These are phyloP conservation scores for Myrmophylax atrothorax DNA, from an alignment of 2,113 vertebrate genomes.

Conservation along the genomic window DNA sequence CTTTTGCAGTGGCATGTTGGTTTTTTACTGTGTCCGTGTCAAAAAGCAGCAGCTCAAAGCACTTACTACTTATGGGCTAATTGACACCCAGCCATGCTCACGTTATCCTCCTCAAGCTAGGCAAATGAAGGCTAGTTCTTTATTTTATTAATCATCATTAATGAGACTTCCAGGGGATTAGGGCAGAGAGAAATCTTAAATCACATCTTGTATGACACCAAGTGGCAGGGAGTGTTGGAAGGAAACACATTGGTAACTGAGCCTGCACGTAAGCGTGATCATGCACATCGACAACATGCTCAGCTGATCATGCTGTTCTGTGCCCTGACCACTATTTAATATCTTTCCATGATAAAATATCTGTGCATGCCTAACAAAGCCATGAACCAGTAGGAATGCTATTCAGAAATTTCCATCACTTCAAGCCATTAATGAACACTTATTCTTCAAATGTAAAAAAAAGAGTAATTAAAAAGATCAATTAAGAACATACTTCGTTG, in stretches of 20 bases:
- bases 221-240: neutral
- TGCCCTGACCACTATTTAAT: rapidly evolving
- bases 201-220: neutral
- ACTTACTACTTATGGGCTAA: neutral
- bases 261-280: neutral
- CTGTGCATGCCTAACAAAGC: neutral
- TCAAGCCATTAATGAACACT: neutral
- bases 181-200: neutral
- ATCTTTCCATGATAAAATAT: neutral
- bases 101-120: neutral
- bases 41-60: neutral
- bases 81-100: neutral
- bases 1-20: neutral
- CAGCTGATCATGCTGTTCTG: neutral
- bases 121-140: neutral
- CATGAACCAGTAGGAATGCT: neutral
- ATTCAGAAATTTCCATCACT: neutral
- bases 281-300: neutral
- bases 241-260: neutral
- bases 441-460: neutral
- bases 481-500: neutral
- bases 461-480: neutral
- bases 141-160: neutral
- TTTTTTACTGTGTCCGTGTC: neutral
- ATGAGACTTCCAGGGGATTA: neutral